These are phyloP conservation scores for Ctenicera cuprea DNA, from an alignment of 2,888 invertebrate genomes.

Conservation along the genomic window DNA sequence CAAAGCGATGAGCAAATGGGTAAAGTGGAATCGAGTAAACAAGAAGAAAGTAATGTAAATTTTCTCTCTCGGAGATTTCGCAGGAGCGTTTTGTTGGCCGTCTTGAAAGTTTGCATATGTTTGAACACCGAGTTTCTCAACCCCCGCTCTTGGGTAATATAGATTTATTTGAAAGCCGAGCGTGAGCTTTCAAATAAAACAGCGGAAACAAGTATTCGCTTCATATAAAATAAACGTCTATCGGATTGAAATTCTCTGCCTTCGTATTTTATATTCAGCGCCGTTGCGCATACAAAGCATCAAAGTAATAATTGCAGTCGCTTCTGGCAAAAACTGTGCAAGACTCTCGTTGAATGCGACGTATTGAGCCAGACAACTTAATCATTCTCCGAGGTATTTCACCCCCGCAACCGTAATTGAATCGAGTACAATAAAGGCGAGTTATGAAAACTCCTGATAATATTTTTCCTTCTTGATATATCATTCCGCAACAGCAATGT, in stretches of 20 bases:
- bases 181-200: conserved; percentile 50
- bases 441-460: conserved; percentile 23
- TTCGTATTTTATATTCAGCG: conserved; percentile 46
- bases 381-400: conserved; percentile 41
- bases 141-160: conserved; percentile 46
- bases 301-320: conserved; percentile 50
- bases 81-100: conserved; percentile 43
- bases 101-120: conserved; percentile 51
- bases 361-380: conserved; percentile 42
- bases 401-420: conserved; percentile 23
- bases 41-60: conserved; percentile 48
- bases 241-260: conserved; percentile 48
- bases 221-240: conserved; percentile 51
- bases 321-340: conserved; percentile 42
- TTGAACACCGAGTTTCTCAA: conserved; percentile 40
- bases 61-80: conserved; percentile 36
- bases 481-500: not conserved
- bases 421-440: conserved; percentile 9
- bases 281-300: conserved; percentile 50
- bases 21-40: conserved; percentile 50
- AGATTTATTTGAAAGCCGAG: conserved; percentile 50
- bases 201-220: conserved; percentile 51
- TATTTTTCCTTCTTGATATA: conserved; percentile 1
- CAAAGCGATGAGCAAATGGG: conserved; percentile 50
- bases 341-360: conserved; percentile 35